phyloP scores from a whole-genome alignment of 2,888 invertebrate species.

The Cheiracanthium punctorium region DNA sequence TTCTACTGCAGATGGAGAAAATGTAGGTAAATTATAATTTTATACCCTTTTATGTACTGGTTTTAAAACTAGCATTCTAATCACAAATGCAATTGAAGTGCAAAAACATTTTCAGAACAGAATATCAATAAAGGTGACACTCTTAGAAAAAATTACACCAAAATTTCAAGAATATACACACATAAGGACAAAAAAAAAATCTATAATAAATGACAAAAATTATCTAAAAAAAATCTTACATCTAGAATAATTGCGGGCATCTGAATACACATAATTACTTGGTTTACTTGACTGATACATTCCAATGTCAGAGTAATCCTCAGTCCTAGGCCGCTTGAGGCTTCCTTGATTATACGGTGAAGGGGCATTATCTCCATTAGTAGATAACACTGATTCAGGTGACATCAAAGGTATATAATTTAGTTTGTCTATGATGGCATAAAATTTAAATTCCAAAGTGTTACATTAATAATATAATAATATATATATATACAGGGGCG shows the following conservation, averaged over 20 bases:
- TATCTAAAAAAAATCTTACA: conserved; percentile 27
- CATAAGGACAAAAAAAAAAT: too few species aligned
- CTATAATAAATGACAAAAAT: not conserved
- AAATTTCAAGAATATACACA: too few species aligned
- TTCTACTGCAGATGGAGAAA: too few species aligned
- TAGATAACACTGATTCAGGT: conserved; percentile 31
- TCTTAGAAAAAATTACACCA: too few species aligned
- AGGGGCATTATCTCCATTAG: conserved; percentile 53
- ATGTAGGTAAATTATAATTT: too few species aligned
- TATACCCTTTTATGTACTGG: too few species aligned
- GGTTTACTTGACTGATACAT: conserved; percentile 67
- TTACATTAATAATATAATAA: too few species aligned
- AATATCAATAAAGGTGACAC: too few species aligned
- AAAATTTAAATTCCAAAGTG: not conserved
- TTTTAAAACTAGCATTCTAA: too few species aligned
- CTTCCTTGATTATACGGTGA: conserved; percentile 39
- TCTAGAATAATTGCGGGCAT: conserved; percentile 45
- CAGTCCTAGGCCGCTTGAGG: conserved; percentile 71
- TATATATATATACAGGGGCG: too few species aligned
- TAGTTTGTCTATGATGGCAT: conserved; percentile 35
- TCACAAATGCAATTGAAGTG: too few species aligned
- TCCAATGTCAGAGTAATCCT: conserved; percentile 70
- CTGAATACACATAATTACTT: conserved; percentile 63
- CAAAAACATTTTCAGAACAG: too few species aligned
- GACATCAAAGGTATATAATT: conserved; percentile 59